Evolutionary conservation across 37 sponge, comb jelly and placozoan genomes (phyloP), one percentile per base, ranked within the genome.

Genomic region (Cliona cf. orientalis): DNA sequence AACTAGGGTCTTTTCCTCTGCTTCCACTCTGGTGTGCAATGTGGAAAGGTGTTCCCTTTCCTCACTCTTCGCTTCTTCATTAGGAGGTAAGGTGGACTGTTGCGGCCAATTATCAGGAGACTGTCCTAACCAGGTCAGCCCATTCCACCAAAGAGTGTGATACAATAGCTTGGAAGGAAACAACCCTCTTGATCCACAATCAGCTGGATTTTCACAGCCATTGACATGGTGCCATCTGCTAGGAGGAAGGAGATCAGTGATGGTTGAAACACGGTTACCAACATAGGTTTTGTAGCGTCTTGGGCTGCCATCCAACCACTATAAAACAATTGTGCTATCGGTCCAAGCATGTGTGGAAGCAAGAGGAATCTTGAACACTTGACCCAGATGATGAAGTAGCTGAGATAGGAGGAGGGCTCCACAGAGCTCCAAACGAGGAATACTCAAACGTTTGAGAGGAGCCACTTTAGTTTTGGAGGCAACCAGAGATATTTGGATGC

Each of bases 131-230:
- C 72, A 71, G 4, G 3, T 22, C 25, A 31, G 72, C 45, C 72
- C 72, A 31, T 69, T 26, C 71, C 71, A 69, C 81, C 81, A 80
- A 2, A 69, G 38, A 5, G 62, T 29, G 33, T 64, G 66, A 3
- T 40, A 6, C 12, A 78, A 14, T 11, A 78, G 79, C 25, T 78
- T 49, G 23, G 66, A 64, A 5, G 79, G 49, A 43, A 36, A 36
- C 5, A 61, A 12, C 7, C 68, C 81, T 36, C 81, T 28, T 2
- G 71, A 69, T 2, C 42, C 59, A 67, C 58, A 49, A 41, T 80
- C 81, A 29, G 81, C 81, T 14, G 81, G 81, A 44, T 80, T 80
- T 6, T 80, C 70, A 67, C 14, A 26, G 23, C 71, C 71, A 69
- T 12, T 28, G 29, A 71, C 60, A 36, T 81, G 72, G 58, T 56